Conservation (phyloP, 2,797 vertebrate genomes). For the Crenuchus spilurus region DNA sequence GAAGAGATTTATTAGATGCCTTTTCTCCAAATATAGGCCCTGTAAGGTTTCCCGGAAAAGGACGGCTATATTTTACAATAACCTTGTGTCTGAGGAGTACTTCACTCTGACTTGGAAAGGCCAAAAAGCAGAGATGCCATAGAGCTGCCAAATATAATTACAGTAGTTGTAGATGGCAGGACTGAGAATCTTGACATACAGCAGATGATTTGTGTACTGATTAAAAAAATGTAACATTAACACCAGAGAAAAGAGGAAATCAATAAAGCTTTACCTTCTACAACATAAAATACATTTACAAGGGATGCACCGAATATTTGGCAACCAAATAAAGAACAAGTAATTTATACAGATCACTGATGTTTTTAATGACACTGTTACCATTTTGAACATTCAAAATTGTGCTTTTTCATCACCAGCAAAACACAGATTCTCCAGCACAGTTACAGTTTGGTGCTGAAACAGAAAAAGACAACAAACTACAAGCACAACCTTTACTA, state of each 20-base stretch:
- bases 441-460: too few relatives aligned
- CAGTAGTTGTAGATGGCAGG: not conserved
- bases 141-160: not conserved
- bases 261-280: not conserved
- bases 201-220: not conserved
- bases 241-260: not conserved
- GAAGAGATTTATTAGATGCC: slow-evolving; percentile 70
- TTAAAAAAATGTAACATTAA: not conserved
- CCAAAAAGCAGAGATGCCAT: not conserved
- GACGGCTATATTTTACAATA: slow-evolving; percentile 42
- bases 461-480: too few relatives aligned
- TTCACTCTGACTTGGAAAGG: slow-evolving; percentile 1
- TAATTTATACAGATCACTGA: not conserved
- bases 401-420: too few relatives aligned
- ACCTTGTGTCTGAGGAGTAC: slow-evolving; percentile 32
- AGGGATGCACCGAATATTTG: too few relatives aligned
- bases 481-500: too few relatives aligned
- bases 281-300: too few relatives aligned
- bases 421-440: too few relatives aligned
- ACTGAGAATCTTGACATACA: not conserved
- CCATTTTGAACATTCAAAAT: too few relatives aligned
- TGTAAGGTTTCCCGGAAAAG: slow-evolving; percentile 38
- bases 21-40: slow-evolving; percentile 70
- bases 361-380: too few relatives aligned
- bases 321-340: too few relatives aligned